Conservation (phyloP, 2,113 vertebrate genomes). For the Anser brachyrhynchus region DNA sequence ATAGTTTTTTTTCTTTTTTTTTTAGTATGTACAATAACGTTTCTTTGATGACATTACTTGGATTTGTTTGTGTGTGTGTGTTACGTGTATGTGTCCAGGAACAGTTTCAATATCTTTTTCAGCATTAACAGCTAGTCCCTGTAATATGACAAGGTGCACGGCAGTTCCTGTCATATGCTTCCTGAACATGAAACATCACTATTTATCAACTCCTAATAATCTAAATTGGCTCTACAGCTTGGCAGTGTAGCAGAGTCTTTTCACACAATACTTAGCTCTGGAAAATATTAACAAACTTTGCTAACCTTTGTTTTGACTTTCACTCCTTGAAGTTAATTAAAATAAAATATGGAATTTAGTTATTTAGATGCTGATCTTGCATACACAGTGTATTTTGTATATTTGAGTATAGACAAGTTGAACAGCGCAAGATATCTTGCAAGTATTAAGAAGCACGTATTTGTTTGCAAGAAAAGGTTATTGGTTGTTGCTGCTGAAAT, state of each 20-base stretch:
- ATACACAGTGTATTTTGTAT: background rate
- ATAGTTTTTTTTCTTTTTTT: too few species aligned
- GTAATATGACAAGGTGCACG: conserved; percentile 23
- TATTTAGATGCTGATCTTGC: background rate
- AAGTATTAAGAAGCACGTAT: background rate
- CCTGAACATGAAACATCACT: background rate
- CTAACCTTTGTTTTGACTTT: background rate
- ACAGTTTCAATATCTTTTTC: background rate
- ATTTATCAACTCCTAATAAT: conserved; percentile 20
- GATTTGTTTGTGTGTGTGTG: background rate
- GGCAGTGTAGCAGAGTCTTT: background rate
- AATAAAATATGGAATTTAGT: background rate
- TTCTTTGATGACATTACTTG: background rate
- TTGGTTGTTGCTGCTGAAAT: background rate
- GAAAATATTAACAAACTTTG: background rate
- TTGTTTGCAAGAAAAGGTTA: background rate
- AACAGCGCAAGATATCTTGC: background rate
- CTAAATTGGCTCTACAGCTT: conserved; percentile 16
- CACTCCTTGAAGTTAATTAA: background rate
- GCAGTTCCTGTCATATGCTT: background rate
- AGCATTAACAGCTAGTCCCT: conserved; percentile 15
- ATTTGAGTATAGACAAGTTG: background rate
- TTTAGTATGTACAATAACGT: background rate
- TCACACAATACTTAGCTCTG: background rate
- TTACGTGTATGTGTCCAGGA: background rate